Percentiles rank a stretch among this genome's conserved stretches.
phyloP scores from a whole-genome alignment of 2,113 vertebrate species.

The Actenoides lindsayi region DNA sequence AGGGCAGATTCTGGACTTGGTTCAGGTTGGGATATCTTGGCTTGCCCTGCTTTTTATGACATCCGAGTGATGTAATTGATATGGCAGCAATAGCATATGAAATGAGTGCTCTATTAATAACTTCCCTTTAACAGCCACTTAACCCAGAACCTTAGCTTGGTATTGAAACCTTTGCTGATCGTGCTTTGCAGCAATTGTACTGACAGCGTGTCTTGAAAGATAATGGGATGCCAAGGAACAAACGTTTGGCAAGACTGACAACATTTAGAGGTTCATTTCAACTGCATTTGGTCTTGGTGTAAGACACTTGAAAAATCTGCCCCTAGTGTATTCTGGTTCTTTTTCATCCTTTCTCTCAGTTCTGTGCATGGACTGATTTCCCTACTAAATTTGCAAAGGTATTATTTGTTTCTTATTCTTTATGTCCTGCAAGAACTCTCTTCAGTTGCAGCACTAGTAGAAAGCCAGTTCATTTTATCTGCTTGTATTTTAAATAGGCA shows the following conservation, averaged over 20 bases:
- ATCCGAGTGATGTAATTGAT: constrained; percentile 1
- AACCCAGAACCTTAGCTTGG: constrained; percentile 1
- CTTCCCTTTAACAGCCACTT: constrained; percentile 10
- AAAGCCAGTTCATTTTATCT: background rate
- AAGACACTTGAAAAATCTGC: background rate
- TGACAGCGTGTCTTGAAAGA: background rate
- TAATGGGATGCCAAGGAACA: background rate
- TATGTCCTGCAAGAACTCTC: background rate
- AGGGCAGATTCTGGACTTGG: background rate
- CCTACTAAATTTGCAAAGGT: background rate
- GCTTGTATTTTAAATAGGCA: background rate
- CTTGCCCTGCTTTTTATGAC: background rate
- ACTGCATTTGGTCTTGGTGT: background rate
- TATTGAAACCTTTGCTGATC: background rate
- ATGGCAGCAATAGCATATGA: background rate
- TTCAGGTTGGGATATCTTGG: background rate
- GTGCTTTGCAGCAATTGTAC: background rate
- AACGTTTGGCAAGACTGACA: background rate
- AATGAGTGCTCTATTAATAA: constrained; percentile 50
- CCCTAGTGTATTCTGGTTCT: background rate
- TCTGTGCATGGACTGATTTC: background rate
- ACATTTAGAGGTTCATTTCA: background rate
- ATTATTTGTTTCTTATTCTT: background rate
- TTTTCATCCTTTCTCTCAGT: background rate
- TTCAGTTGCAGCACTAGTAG: background rate